Conservation (phyloP, 1,140 invertebrate species). For the Drosophila sturtevanti region DNA sequence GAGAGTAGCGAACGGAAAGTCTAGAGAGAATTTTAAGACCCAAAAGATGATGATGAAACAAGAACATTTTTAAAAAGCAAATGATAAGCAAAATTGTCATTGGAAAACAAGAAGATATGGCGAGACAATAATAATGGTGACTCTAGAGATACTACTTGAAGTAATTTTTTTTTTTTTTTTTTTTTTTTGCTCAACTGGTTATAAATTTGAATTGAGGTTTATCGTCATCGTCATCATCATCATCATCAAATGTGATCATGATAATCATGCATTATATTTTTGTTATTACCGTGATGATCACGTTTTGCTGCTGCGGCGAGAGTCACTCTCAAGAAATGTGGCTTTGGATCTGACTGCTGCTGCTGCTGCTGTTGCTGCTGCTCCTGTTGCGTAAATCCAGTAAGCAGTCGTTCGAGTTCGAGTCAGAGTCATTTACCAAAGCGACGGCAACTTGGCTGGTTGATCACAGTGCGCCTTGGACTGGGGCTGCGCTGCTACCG, state of each 20-base stretch:
- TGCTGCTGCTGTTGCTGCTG: slow-evolving; percentile 25
- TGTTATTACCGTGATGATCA: slow-evolving; percentile 70
- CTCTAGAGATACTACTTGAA: background rate
- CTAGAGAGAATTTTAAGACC: background rate
- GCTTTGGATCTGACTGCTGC: slow-evolving; percentile 10
- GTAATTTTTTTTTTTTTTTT: slow-evolving; percentile 29
- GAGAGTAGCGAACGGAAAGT: background rate
- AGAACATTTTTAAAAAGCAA: slow-evolving; percentile 63
- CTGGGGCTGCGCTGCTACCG: background rate
- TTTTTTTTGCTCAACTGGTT: slow-evolving; percentile 57
- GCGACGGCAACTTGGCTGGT: slow-evolving; percentile 57
- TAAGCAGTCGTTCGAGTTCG: slow-evolving; percentile 69
- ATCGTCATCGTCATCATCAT: slow-evolving; percentile 46
- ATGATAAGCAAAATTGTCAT: slow-evolving; percentile 78
- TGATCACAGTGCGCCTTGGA: slow-evolving; percentile 14
- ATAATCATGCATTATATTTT: slow-evolving; percentile 36
- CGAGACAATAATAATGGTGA: background rate
- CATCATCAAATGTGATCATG: slow-evolving; percentile 20
- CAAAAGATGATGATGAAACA: slow-evolving; percentile 41
- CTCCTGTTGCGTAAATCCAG: slow-evolving; percentile 80
- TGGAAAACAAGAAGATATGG: slow-evolving; percentile 29
- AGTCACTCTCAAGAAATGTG: slow-evolving; percentile 55
- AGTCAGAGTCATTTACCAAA: slow-evolving; percentile 59
- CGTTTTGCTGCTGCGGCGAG: slow-evolving; percentile 42
- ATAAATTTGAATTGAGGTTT: slow-evolving; percentile 57